Percentiles rank a stretch among this genome's conserved stretches.
Evolutionary conservation across 2,113 vertebrate species (phyloP).

Genomic region (Oxyruncus cristatus): DNA sequence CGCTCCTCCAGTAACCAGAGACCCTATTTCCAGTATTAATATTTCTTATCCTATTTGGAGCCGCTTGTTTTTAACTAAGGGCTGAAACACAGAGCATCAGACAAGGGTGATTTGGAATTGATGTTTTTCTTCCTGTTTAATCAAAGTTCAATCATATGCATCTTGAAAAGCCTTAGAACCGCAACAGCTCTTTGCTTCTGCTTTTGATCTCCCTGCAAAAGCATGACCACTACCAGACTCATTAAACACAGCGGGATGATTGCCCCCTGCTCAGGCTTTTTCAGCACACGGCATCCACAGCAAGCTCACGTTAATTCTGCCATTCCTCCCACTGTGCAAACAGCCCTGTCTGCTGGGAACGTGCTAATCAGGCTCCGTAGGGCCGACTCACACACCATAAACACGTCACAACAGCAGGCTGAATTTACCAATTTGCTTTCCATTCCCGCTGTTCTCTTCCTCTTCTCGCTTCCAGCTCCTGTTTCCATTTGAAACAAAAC

Average conservation of each 20-base stretch:
- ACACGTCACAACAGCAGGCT: not conserved
- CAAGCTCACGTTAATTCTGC: not conserved
- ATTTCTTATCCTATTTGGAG: not conserved
- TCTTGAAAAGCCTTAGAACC: not conserved
- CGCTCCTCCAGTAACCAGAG: not conserved
- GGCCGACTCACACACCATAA: not conserved
- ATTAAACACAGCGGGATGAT: not conserved
- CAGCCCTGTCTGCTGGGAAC: not conserved
- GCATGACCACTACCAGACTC: not conserved
- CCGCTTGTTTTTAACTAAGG: not conserved
- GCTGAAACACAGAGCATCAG: not conserved
- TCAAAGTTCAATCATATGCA: not conserved
- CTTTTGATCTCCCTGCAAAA: not conserved
- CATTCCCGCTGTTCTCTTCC: not conserved
- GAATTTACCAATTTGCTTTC: not conserved
- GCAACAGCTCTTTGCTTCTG: not conserved
- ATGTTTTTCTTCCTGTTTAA: not conserved
- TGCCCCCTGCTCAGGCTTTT: not conserved
- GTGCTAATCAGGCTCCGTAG: slow-evolving; percentile 2
- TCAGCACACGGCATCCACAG: not conserved
- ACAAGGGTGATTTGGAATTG: not conserved
- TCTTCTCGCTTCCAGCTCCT: not conserved
- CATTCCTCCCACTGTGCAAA: not conserved
- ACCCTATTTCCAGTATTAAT: not conserved
- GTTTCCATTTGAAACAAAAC: not conserved